These are phyloP conservation scores for Agrochola macilenta DNA, from an alignment of 2,888 invertebrate genomes.

Conservation along the genomic window DNA sequence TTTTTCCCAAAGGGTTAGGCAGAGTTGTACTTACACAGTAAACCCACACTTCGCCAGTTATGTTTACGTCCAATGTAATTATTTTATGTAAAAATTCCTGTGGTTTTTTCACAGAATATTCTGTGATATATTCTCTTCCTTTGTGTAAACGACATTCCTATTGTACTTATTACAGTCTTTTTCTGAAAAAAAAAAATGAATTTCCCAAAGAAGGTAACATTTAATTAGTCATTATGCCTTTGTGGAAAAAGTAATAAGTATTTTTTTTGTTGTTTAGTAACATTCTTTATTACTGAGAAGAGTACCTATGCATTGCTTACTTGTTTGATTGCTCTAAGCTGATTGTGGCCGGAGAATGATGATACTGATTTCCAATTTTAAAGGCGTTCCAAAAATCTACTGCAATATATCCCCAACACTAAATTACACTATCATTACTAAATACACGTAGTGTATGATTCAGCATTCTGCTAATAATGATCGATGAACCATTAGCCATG, in stretches of 20 bases:
- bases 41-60: too few species aligned
- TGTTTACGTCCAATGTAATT: not conserved
- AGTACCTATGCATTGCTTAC: too few species aligned
- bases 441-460: constrained; percentile 30
- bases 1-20: too few species aligned
- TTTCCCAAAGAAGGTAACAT: not conserved
- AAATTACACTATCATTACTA: constrained; percentile 29
- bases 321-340: too few species aligned
- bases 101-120: not conserved
- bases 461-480: constrained; percentile 63
- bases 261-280: not conserved
- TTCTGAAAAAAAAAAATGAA: not conserved
- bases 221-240: constrained; percentile 11
- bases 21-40: too few species aligned
- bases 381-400: not conserved
- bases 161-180: too few species aligned
- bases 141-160: not conserved
- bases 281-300: not conserved
- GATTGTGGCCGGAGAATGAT: too few species aligned
- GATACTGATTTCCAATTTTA: not conserved
- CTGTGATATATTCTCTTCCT: not conserved
- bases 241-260: constrained; percentile 5
- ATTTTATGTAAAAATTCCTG: not conserved
- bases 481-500: constrained; percentile 51
- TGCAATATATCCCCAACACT: constrained; percentile 29